Base-by-base conservation (phyloP, 2,113 vertebrate species). In the Neolamprologus caudopunctatus region DNA sequence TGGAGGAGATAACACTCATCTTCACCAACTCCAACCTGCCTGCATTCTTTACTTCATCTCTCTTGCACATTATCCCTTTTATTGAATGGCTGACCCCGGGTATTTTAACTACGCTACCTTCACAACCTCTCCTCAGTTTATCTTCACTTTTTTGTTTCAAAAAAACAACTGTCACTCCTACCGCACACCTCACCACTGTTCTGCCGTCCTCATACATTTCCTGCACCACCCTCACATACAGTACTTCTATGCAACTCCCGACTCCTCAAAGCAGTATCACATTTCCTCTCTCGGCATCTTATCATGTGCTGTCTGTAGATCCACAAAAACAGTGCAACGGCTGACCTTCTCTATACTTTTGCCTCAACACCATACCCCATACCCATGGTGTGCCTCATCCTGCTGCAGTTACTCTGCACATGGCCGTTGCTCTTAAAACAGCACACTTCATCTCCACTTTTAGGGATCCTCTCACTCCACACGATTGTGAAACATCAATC, bases 191-290 rank as follows among this genome's bases (percentile, higher is more conserved):
- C 33, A 21, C 61, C 19, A 37, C 61, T 66, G 33, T 66, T 0
- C 6, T 37, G 19, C 7, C 1, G 9, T 63, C 58, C 58, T 35
- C 28, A 35, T 63, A n/a, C 58, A 63, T 63, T 35, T 63, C 31
- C 1, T 8, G 19, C 19, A 66, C 10, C 33, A 37, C 4, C 61
- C 33, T 66, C 61, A 37, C 33, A 66, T 5, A 0, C 61, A 11
- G 6, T 63, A n/a, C 31, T 35, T n/a, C 31, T 35, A n/a, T 12
- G 31, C 17, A n/a, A 66, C 61, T 1, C 61, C 4, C 6, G 0
- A 37, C 19, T 37, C 0, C 61, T 21, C 0, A 37, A 66, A 13
- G 10, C 33, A 21, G 61, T 13, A 37, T 8, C 33, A 37, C 61
- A 37, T 37, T 66, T 66, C 33, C 19, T 37, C 19, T 66, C 33